phyloP scores from a whole-genome alignment of 1,140 invertebrate genomes.

The Cotesia typhae region DNA sequence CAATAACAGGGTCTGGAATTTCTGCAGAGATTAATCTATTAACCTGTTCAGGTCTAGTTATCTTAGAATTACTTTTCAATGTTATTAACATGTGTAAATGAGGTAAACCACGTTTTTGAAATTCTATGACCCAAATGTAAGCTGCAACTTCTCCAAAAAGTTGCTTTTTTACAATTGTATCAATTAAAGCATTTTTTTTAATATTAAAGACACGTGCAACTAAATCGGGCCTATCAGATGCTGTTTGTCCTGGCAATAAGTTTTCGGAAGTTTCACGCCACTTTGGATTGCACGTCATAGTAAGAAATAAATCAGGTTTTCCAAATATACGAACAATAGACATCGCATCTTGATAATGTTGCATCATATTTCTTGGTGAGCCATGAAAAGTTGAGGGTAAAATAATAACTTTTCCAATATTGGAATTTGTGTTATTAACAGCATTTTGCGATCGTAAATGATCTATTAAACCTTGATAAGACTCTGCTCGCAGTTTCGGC shows the following conservation, averaged over 20 bases:
- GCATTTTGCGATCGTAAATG: constrained; percentile 1
- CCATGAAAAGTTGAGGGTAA: constrained; percentile 6
- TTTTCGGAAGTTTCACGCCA: constrained; percentile 57
- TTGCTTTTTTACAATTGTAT: constrained; percentile 27
- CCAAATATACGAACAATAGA: constrained; percentile 59
- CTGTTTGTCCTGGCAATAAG: constrained; percentile 50
- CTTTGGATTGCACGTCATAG: constrained; percentile 9
- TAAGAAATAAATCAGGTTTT: constrained; percentile 54
- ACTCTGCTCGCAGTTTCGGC: neutral
- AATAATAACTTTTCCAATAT: constrained; percentile 17
- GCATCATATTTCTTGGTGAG: constrained; percentile 5
- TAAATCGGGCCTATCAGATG: constrained; percentile 37
- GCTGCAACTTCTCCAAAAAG: no score
- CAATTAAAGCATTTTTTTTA: constrained; percentile 29
- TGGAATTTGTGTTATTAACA: neutral
- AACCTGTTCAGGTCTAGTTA: constrained; percentile 21
- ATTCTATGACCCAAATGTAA: no score
- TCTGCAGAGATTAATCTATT: constrained; percentile 39
- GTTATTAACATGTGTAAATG: no score
- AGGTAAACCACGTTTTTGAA: no score
- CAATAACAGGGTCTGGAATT: constrained; percentile 31
- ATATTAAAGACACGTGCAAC: constrained; percentile 29
- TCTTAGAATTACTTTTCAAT: neutral
- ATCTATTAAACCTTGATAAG: neutral
- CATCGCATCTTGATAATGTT: constrained; percentile 15